phyloP scores from a whole-genome alignment of 2,113 vertebrate species.

The Clarias magur region DNA sequence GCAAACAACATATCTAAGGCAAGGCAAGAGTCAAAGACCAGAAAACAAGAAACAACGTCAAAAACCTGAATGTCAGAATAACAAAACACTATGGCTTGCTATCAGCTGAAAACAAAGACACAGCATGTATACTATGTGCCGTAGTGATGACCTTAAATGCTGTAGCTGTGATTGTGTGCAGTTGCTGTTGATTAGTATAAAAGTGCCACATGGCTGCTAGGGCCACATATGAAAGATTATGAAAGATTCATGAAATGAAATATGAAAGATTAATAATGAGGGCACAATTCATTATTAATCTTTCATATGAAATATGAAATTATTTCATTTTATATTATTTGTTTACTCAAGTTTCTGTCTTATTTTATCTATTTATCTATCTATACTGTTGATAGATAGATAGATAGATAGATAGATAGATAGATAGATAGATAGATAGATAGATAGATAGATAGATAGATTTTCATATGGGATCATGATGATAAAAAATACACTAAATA shows the following conservation, averaged over 20 bases:
- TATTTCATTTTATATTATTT: neutral
- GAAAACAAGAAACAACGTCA: neutral
- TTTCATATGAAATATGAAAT: neutral
- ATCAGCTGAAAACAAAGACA: neutral
- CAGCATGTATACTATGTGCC: neutral
- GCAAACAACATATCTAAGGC: neutral
- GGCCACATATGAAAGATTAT: no score
- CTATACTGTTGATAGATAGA: no score
- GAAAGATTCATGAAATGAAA: no score
- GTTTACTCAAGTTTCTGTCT: neutral
- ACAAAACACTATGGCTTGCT: neutral
- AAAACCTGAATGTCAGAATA: neutral
- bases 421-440: no score
- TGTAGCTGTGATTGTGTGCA: neutral
- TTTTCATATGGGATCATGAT: neutral
- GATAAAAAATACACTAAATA: neutral
- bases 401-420: no score
- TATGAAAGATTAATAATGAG: no score
- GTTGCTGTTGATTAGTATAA: neutral
- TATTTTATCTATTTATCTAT: neutral
- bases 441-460: no score
- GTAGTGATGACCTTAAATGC: neutral
- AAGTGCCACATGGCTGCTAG: no score
- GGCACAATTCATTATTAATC: no score
- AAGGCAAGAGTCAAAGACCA: neutral